A percentile compares a stretch with the other conserved stretches of the same genome.
These are phyloP conservation scores for Cossypha dichroa DNA, from an alignment of 2,797 vertebrate genomes.

Conservation along the genomic window DNA sequence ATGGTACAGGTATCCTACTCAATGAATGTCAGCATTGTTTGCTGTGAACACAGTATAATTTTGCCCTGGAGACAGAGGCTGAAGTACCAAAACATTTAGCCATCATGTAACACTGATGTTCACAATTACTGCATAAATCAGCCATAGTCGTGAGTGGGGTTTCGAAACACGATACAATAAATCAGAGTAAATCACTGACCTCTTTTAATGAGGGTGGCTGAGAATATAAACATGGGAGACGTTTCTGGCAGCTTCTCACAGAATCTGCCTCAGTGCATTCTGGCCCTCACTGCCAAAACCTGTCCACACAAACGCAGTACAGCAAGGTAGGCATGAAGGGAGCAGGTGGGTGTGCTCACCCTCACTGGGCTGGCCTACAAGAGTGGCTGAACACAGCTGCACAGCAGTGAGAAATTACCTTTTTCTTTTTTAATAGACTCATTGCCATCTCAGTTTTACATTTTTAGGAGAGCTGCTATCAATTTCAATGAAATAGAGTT, in stretches of 20 bases:
- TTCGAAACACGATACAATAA: neutral
- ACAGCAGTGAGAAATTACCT: neutral
- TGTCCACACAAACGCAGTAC: neutral
- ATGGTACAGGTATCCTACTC: neutral
- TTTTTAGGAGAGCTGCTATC: neutral
- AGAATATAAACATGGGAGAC: neutral
- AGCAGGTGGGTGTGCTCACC: accelerated
- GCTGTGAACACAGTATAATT: neutral
- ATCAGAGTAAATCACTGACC: neutral
- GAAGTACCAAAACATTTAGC: neutral
- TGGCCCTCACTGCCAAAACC: accelerated
- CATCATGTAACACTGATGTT: neutral
- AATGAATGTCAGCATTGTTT: neutral
- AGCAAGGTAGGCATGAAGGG: neutral
- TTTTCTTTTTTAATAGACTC: neutral
- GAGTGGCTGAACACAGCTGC: neutral
- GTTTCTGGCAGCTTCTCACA: neutral
- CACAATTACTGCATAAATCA: neutral
- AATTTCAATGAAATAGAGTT: neutral
- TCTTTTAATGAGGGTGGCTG: neutral
- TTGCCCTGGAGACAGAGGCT: neutral
- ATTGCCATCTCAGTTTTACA: neutral
- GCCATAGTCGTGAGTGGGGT: neutral
- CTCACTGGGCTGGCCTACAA: neutral
- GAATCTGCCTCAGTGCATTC: neutral